Conservation (phyloP, 2,888 invertebrate species). For the Hemistola chrysoprasaria region DNA sequence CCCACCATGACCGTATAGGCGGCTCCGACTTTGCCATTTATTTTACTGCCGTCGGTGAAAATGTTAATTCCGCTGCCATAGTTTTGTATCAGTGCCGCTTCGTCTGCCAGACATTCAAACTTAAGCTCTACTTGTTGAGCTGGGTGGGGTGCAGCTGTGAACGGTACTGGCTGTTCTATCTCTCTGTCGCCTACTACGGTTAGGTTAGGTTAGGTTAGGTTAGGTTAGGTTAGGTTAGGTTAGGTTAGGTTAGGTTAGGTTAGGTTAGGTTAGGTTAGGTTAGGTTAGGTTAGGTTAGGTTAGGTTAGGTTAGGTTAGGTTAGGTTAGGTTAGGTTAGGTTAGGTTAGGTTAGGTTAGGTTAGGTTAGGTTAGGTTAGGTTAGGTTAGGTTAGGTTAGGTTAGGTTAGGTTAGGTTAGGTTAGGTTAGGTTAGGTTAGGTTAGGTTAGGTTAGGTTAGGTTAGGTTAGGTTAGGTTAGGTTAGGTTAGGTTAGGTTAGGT, state of each 20-base stretch:
- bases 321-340: neutral
- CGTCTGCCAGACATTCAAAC: neutral
- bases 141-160: neutral
- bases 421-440: conserved; percentile 30
- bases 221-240: conserved; percentile 30
- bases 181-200: conserved; percentile 20
- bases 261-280: conserved; percentile 24
- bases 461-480: neutral
- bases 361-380: conserved; percentile 30
- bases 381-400: conserved; percentile 32
- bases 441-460: conserved; percentile 1
- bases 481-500: neutral
- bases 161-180: neutral
- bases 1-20: no score
- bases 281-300: conserved; percentile 22
- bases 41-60: no score
- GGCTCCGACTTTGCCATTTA: no score
- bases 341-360: neutral
- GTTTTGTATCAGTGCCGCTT: no score
- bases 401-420: conserved; percentile 29
- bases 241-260: conserved; percentile 28
- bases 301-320: neutral
- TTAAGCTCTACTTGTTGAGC: neutral
- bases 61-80: no score
- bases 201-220: conserved; percentile 32